Evolutionary conservation across 2,888 invertebrate species (phyloP), one percentile per base, ranked within the genome.

Genomic region (Neuroscelio doddi): DNA sequence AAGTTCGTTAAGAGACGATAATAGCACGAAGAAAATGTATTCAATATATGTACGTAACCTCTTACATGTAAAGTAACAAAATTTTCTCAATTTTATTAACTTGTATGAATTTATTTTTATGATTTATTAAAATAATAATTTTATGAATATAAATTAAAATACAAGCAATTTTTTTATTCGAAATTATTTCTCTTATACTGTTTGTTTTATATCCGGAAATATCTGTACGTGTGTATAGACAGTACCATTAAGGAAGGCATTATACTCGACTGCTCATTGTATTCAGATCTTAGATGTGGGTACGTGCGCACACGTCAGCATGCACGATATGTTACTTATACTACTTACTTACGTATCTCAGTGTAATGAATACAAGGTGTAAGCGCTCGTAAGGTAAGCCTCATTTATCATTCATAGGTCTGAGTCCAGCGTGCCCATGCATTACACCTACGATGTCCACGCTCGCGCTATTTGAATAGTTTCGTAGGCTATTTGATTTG

Each of bases 321-420:
- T 55, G 46, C 38, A 53, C 56, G 56, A 61, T 61, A 42, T 56
- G 59, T 65, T 61, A 65, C 59, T 61, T 55, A 58, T 53, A 38
- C 39, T 29, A 34, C 34, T 27, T 47, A 38, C 36, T 38, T 38
- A 38, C 51, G 47, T 15, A 7, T 9, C 5, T 8, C 14, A 8
- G 38, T 38, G 17, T 38, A 44, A 44, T 29, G 44, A 44, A 47
- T 46, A 14, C 17, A 41, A 46, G 44, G 52, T 56, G 64, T 64
- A 50, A 62, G 57, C 49, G 59, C 17, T 26, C 29, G 62, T 50
- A 58, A 65, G 59, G 46, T 39, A 70, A 71, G 57, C 63, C 76
- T 76, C 72, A 80, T 80, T 81, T 78, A 70, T 68, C 80, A 80
- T 80, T 80, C 80, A 81, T 77, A 75, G 80, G 58, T 64, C 67